These are phyloP conservation scores for Drosophila ochracea DNA, from an alignment of 2,888 invertebrate species.

Conservation along the genomic window DNA sequence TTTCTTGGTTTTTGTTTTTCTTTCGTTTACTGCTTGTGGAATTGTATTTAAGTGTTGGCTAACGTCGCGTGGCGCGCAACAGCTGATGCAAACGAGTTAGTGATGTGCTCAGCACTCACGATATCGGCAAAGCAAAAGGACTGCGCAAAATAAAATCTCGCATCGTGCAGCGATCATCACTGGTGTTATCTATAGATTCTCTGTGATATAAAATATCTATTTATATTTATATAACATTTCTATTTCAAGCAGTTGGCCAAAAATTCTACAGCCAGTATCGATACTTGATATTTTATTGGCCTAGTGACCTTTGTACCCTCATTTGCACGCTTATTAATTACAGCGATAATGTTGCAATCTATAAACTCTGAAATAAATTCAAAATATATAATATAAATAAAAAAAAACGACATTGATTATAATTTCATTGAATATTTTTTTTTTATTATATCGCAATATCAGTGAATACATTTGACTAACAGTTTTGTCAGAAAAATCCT, in stretches of 20 bases:
- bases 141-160: constrained; percentile 31
- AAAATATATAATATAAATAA: background rate
- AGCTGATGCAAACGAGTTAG: constrained; percentile 35
- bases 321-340: background rate
- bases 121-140: background rate
- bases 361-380: background rate
- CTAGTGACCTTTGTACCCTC: constrained; percentile 33
- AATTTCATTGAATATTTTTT: constrained; percentile 63
- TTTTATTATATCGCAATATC: constrained; percentile 75
- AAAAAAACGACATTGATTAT: constrained; percentile 1
- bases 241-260: background rate
- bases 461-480: constrained; percentile 76
- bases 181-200: too few species aligned
- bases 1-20: constrained; percentile 44
- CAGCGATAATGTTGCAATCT: background rate
- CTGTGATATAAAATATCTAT: background rate
- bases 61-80: constrained; percentile 27
- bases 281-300: background rate
- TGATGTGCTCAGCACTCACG: constrained; percentile 27
- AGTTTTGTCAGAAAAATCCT: constrained; percentile 60
- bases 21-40: constrained; percentile 11
- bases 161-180: background rate
- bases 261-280: background rate
- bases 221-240: background rate
- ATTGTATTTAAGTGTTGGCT: constrained; percentile 25